Percentiles rank a stretch among this genome's conserved stretches.
These are phyloP conservation scores for Rotaria sp. DNA, from an alignment of 2,888 invertebrate genomes.

Conservation along the genomic window DNA sequence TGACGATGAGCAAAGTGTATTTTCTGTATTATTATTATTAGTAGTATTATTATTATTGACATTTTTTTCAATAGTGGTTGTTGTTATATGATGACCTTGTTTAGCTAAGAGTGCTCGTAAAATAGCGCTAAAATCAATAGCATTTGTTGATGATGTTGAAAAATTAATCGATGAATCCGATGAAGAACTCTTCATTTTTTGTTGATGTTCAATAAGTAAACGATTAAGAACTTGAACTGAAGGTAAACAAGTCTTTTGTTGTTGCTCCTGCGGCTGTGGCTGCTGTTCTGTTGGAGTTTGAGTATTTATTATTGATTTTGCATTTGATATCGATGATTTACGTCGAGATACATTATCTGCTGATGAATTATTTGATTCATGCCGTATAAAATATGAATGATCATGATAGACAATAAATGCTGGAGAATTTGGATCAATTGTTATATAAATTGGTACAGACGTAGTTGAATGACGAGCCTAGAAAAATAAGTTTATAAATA, in stretches of 20 bases:
- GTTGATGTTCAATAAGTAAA: constrained; percentile 1
- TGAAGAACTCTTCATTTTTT: not conserved
- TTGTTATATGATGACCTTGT: not conserved
- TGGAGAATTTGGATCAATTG: not conserved
- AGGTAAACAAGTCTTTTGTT: not conserved
- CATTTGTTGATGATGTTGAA: not conserved
- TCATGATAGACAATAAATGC: constrained; percentile 19
- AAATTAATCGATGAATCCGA: not conserved
- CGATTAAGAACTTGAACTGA: not conserved
- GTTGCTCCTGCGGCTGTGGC: not conserved
- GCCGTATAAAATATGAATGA: constrained; percentile 12
- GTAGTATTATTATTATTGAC: not conserved
- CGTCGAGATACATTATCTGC: not conserved
- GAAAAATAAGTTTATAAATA: not conserved
- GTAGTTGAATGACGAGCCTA: not conserved
- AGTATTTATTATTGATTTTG: not conserved
- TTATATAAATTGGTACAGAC: not conserved
- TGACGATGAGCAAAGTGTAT: not conserved
- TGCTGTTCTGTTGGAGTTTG: not conserved
- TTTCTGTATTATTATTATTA: not conserved
- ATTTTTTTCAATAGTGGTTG: not conserved
- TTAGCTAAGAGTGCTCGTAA: not conserved
- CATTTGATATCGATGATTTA: not conserved
- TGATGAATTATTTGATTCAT: not conserved
- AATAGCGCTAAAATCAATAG: not conserved